Base-by-base conservation (phyloP, 92 coral and sea anemone genomes). In the Galaxea fascicularis region DNA sequence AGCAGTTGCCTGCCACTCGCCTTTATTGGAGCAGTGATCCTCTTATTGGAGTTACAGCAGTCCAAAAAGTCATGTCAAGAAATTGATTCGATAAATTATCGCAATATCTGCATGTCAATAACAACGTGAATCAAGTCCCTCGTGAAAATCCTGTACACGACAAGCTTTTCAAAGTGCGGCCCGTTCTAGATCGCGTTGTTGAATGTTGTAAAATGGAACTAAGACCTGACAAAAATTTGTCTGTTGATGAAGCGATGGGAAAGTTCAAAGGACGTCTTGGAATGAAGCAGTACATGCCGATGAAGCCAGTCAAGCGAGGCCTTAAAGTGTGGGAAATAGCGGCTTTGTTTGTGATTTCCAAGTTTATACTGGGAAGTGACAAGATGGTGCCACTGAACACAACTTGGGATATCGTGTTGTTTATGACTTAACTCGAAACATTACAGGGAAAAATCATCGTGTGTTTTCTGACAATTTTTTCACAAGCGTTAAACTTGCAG, bases 151-250 rank as follows among this genome's bases (percentile, higher is more conserved):
- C 76, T 44, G 62, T 18, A 10, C 44, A 68, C 30, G 74, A 86
- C 60, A 86, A 86, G 31, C 78, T 86, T 5, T 78, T 86, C 83
- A 78, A 86, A 86, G 89, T 86, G 66, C 73, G 52, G n/a, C 66
- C 73, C 6, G 10, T 86, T 49, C 57, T 86, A 8, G 47, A 86
- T 86, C 51, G 52, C 3, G 89, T 85, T 26, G 57, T 47, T 21
- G 29, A 49, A 14, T n/a, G 56, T 58, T 65, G 71, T 39, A 8
- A 31, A 53, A 67, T 13, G 14, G 84, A 85, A 69, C 64, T 44
- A 39, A 46, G 45, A 72, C 89, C 59, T 15, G 56, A 54, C 12
- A 82, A 16, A 35, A 49, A 82, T 4, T 44, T 82, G 11, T 30
- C 86, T 10, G 60, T 71, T 0, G 72, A 82, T 30, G 71, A 82